Percentiles rank a stretch among this genome's conserved stretches.
Evolutionary conservation across 2,888 invertebrate genomes (phyloP).

Genomic region (Amblyjoppa fuscipennis): DNA sequence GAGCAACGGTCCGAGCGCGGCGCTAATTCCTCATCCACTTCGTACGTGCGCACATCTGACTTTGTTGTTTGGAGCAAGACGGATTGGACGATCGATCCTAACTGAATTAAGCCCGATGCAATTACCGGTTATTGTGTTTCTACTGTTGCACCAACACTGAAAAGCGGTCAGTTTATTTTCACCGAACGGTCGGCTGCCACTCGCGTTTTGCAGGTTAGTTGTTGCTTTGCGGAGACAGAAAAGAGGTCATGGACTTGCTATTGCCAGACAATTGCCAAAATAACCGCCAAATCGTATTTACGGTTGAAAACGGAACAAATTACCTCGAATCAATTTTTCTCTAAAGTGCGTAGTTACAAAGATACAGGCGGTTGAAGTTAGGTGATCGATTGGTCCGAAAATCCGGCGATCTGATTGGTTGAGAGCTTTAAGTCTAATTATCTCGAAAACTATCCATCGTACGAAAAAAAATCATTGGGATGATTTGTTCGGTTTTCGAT

Average conservation of each 20-base stretch:
- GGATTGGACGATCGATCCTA: constrained; percentile 38
- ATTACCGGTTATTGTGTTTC: constrained; percentile 5
- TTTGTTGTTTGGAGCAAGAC: neutral
- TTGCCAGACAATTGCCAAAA: too few species aligned
- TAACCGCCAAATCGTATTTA: neutral
- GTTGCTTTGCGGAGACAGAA: too few species aligned
- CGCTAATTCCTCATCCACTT: constrained; percentile 18
- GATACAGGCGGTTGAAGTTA: neutral
- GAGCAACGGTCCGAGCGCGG: neutral
- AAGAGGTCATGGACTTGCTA: too few species aligned
- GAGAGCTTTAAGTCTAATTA: neutral
- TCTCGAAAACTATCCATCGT: neutral
- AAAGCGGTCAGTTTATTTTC: too few species aligned
- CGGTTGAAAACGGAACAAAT: neutral
- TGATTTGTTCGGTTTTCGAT: neutral
- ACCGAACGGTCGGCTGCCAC: too few species aligned
- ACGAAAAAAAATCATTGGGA: neutral
- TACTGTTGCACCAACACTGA: neutral
- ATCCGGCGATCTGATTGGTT: neutral
- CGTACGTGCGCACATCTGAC: neutral
- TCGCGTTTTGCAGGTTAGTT: too few species aligned
- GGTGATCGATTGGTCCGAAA: neutral
- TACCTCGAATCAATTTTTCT: neutral
- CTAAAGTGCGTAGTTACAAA: neutral
- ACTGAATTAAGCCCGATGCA: neutral